These are phyloP conservation scores for Euphydryas editha DNA, from an alignment of 2,888 invertebrate species.

Conservation along the genomic window DNA sequence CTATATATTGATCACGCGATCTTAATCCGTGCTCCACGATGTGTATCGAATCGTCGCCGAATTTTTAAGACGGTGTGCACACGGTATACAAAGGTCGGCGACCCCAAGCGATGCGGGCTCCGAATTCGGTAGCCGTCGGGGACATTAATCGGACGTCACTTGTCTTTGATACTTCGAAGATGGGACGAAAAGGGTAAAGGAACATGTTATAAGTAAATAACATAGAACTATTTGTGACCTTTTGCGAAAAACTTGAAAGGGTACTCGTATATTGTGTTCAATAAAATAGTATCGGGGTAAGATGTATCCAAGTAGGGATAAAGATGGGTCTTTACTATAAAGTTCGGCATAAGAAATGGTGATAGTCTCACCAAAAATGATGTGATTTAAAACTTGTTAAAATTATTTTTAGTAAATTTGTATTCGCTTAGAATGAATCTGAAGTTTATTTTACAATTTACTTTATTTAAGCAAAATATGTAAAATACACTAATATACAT, in stretches of 20 bases:
- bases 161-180: conserved; percentile 54
- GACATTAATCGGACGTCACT: conserved; percentile 73
- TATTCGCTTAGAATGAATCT: no score
- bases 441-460: no score
- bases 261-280: neutral
- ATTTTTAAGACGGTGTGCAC: conserved; percentile 55
- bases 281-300: neutral
- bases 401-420: no score
- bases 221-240: conserved; percentile 26
- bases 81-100: conserved; percentile 58
- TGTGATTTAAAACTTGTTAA: no score
- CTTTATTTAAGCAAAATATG: no score
- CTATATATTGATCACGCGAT: conserved; percentile 38
- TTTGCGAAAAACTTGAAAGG: conserved; percentile 11
- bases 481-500: neutral
- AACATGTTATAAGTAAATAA: conserved; percentile 33
- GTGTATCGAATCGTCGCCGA: conserved; percentile 59
- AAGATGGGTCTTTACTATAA: no score
- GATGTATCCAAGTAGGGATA: no score
- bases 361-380: no score
- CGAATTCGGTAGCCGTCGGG: conserved; percentile 67
- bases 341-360: no score
- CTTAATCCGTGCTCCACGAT: conserved; percentile 43
- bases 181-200: conserved; percentile 45
- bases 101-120: conserved; percentile 69